These are phyloP conservation scores for Ophioninae sp. DNA, from an alignment of 2,888 invertebrate genomes.

Conservation along the genomic window DNA sequence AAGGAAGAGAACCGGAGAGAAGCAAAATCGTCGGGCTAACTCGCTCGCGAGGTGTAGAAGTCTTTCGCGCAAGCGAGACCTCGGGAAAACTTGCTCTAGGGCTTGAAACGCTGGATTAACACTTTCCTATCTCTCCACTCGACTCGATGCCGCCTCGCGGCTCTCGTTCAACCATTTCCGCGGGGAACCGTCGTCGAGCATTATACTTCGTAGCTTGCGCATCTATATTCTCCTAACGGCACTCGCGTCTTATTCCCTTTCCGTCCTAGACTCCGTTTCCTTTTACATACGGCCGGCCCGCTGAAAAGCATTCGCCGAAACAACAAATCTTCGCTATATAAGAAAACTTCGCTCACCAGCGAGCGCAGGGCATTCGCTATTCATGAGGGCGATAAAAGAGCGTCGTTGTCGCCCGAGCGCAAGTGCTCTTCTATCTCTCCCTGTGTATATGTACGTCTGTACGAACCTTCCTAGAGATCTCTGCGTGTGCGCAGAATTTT, in stretches of 20 bases:
- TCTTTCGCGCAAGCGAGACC: conserved; percentile 24
- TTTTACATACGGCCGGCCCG: conserved; percentile 34
- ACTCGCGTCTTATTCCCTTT: conserved; percentile 46
- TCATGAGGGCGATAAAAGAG: conserved; percentile 65
- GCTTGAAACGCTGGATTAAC: conserved; percentile 81
- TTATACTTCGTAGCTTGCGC: conserved; percentile 48
- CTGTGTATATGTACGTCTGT: conserved; percentile 3
- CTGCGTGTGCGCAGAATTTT: conserved; percentile 8
- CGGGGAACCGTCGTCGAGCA: conserved; percentile 62
- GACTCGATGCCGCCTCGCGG: conserved; percentile 65
- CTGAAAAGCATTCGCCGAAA: conserved; percentile 58
- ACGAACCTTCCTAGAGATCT: not conserved
- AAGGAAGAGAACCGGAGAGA: conserved; percentile 24
- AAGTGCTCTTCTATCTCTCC: conserved; percentile 51
- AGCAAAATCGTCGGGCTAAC: conserved; percentile 15
- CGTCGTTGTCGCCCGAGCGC: conserved; percentile 66
- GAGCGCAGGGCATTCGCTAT: conserved; percentile 61
- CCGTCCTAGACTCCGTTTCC: conserved; percentile 42
- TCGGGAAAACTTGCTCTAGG: conserved; percentile 46
- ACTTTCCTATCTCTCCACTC: conserved; percentile 81
- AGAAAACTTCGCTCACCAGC: conserved; percentile 66
- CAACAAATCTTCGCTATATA: conserved; percentile 67
- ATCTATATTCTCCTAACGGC: conserved; percentile 47
- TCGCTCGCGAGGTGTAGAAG: conserved; percentile 23
- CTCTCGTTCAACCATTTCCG: conserved; percentile 66